phyloP scores from a whole-genome alignment of 2,888 invertebrate genomes.

The Drosophila diplacantha region DNA sequence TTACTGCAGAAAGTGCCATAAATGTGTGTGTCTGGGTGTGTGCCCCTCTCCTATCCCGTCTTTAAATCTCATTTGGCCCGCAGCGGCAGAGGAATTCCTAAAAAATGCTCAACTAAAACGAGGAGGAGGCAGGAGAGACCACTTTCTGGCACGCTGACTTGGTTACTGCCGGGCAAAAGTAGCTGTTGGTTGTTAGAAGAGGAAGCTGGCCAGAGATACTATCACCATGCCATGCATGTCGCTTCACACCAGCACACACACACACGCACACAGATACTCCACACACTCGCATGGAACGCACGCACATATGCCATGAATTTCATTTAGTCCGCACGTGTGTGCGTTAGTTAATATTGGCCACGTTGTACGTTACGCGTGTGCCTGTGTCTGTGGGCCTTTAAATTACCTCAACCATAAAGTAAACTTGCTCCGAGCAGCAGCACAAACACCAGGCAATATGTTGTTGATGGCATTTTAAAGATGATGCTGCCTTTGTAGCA shows the following conservation, averaged over 20 bases:
- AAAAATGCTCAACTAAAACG: constrained; percentile 30
- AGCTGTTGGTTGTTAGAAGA: constrained; percentile 48
- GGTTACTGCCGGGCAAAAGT: constrained; percentile 38
- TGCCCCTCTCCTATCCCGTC: constrained; percentile 32
- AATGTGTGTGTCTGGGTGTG: constrained; percentile 15
- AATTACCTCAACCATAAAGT: constrained; percentile 69
- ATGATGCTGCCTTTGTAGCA: constrained; percentile 34
- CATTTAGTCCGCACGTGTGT: constrained; percentile 68
- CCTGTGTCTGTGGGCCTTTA: constrained; percentile 56
- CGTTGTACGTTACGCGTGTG: constrained; percentile 46
- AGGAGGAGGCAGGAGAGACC: not conserved
- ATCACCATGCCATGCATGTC: constrained; percentile 66
- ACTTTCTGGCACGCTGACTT: constrained; percentile 42
- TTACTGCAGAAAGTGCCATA: constrained; percentile 45
- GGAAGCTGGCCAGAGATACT: constrained; percentile 54
- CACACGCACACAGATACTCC: constrained; percentile 24
- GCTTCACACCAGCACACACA: constrained; percentile 51
- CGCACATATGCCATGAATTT: constrained; percentile 73
- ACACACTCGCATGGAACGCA: constrained; percentile 47
- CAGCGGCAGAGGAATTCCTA: constrained; percentile 58
- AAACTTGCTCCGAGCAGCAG: constrained; percentile 36
- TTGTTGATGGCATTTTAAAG: constrained; percentile 58
- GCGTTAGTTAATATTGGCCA: constrained; percentile 70
- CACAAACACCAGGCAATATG: constrained; percentile 44
- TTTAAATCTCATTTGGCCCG: constrained; percentile 71